Percentiles rank a stretch among this genome's conserved stretches.
These are phyloP conservation scores for Ginglymostoma cirratum DNA, from an alignment of 2,113 vertebrate genomes.

Conservation along the genomic window DNA sequence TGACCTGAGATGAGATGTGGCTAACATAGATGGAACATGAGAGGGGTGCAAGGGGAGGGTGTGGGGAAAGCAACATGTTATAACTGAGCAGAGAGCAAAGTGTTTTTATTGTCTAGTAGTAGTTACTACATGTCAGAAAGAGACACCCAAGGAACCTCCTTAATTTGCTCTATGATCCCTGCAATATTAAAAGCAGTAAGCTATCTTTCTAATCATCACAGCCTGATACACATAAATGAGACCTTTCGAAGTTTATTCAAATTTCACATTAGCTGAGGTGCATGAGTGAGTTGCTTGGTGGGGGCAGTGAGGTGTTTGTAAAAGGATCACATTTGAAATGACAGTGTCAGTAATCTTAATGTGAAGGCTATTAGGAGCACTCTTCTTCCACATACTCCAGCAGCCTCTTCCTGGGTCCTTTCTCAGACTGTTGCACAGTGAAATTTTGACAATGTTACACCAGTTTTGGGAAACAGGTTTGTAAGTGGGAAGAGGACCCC, in stretches of 20 bases:
- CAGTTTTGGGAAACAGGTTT: background rate
- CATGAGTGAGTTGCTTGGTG: too few relatives aligned
- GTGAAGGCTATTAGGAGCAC: background rate
- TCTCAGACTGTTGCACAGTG: background rate
- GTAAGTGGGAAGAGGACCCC: background rate
- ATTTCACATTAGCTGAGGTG: too few relatives aligned
- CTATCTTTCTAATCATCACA: background rate
- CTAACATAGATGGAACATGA: background rate
- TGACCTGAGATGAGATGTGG: background rate
- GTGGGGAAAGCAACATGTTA: background rate
- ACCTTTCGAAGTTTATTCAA: too few relatives aligned
- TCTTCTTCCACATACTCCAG: background rate
- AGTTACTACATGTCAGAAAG: background rate
- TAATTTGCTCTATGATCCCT: too few relatives aligned
- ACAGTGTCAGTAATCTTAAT: background rate
- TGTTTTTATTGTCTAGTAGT: background rate
- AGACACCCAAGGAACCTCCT: background rate
- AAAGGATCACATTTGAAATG: background rate
- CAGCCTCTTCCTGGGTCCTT: background rate
- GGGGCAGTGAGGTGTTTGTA: too few relatives aligned
- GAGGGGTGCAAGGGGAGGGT: background rate
- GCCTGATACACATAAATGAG: background rate
- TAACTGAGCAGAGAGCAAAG: background rate
- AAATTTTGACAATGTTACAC: background rate
- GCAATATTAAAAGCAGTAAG: background rate